Base-by-base conservation (phyloP, 2,797 vertebrate species). In the Molothrus aeneus region DNA sequence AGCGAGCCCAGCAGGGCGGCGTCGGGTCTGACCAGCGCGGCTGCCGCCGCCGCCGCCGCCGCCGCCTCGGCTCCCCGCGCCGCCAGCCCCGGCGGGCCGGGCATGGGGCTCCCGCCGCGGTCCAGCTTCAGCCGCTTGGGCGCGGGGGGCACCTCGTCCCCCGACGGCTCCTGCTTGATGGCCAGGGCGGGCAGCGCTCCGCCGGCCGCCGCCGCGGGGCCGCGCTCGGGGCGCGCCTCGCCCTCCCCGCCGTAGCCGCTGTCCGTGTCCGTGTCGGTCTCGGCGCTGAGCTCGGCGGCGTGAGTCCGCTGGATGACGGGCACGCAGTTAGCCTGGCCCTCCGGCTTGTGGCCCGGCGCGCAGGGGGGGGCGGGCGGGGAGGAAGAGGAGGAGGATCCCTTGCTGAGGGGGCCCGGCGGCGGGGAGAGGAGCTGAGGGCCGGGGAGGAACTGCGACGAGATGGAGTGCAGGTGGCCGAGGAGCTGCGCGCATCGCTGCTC, bases 291-390 rank as follows among this genome's bases (percentile, higher is more conserved):
- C 98, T 99, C 79, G 97, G 95, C 96, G 81, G 98, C 97, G 64
- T 99, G 99, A 98, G 99, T 99, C 98, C 99, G 98, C 98, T 99
- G 99, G 92, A 99, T 99, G 96, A 99, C 99, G 4, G 99, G 99
- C 60, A 99, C 99, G 38, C 99, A 99, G 97, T 99, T 98, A 38
- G 99, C 97, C 42, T 98, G 98, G 64, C 98, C 94, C 96, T 99
- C 98, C 38, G 95, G 92, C 96, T 98, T 98, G 91, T 96, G 97
- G 68, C 98, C 98, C 73, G 97, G 97, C 40, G 96, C 82, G 31
- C 81, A 80, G 29, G 45, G 63, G 2, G 87, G 90, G 53, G 75
- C 70, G 54, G 54, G 54, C 54, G 54, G 54, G 32, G 54, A 56
- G 54, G 54, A 56, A 56, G 54, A 56, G 54, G 54, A 56, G 54